Base-by-base conservation (phyloP, 2,888 invertebrate genomes). In the Leptarthrus brevirostris region DNA sequence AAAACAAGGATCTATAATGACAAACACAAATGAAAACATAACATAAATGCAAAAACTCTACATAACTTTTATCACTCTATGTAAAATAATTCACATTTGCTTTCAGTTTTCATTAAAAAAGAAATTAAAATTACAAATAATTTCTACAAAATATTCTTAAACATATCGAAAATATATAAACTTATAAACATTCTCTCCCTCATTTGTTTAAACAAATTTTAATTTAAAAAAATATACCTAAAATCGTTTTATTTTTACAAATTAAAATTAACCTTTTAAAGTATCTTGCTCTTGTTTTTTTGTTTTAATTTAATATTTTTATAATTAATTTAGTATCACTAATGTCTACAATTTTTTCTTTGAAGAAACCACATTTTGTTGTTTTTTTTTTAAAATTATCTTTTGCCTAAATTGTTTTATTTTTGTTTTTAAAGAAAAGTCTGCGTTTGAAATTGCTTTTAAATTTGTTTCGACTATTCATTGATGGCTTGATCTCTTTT, bases 21-120 rank as follows among this genome's bases (percentile, higher is more conserved):
- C 47, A 69, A 69, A 69, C 47, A 66, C 47, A 66, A 47, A 52
- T 30, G 34, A 69, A 69, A 69, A 69, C 69, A 69, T 52, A 69
- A 69, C 69, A 69, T 69, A 69, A 69, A 69, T 69, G 69, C 69
- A 69, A 69, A 69, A 66, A 69, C 49, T 69, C 52, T 69, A 52
- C 69, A 69, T 52, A 69, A 52, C 69, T 69, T 52, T 26, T 69
- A 69, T 52, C 52, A 69, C 69, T 52, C 52, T 52, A 66, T 66
- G 26, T 66, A 66, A 52, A 69, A 8, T 69, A 52, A 52, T 52
- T 69, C 52, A 52, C 52, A 69, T 34, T 69, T 44, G 14, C 8
- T 64, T 40, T 44, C 22, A 47, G 47, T 64, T 64, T 64, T 22
- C 64, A 47, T 64, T 10, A n/a, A 44, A 40, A 40, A 40, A 64